Percentiles rank a stretch among this genome's conserved stretches.
Conservation (phyloP, 2,113 vertebrate genomes). For the Okapia johnstoni region DNA sequence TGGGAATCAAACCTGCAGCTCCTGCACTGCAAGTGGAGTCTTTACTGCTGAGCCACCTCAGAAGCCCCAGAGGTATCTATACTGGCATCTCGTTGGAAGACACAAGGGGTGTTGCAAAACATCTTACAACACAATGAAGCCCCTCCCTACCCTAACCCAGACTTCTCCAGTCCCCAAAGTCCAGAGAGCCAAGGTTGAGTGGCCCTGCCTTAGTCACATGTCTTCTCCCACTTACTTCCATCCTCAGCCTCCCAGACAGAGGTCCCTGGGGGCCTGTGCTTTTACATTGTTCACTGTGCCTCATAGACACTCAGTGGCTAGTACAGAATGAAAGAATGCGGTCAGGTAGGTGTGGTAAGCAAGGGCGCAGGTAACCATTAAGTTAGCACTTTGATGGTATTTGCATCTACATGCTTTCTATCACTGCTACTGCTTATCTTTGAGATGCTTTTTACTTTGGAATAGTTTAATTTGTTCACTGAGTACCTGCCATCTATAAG, state of each 20-base stretch:
- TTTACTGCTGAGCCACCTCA: background rate
- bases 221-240: background rate
- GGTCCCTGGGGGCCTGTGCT: background rate
- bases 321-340: background rate
- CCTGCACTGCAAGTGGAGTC: background rate
- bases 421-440: background rate
- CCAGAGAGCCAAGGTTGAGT: background rate
- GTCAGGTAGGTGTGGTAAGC: no score
- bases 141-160: background rate
- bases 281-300: fast-evolving
- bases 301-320: background rate
- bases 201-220: no score
- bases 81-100: background rate
- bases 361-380: no score
- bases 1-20: background rate
- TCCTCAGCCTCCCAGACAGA: background rate
- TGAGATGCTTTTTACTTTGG: background rate
- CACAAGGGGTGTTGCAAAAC: background rate
- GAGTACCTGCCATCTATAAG: background rate
- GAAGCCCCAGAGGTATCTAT: background rate
- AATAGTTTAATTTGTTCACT: background rate
- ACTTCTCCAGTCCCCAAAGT: no score
- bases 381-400: fast-evolving
- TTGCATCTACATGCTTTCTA: fast-evolving
- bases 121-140: fast-evolving